Conservation (phyloP, 2,888 invertebrate genomes). For the Octodonta nipae region DNA sequence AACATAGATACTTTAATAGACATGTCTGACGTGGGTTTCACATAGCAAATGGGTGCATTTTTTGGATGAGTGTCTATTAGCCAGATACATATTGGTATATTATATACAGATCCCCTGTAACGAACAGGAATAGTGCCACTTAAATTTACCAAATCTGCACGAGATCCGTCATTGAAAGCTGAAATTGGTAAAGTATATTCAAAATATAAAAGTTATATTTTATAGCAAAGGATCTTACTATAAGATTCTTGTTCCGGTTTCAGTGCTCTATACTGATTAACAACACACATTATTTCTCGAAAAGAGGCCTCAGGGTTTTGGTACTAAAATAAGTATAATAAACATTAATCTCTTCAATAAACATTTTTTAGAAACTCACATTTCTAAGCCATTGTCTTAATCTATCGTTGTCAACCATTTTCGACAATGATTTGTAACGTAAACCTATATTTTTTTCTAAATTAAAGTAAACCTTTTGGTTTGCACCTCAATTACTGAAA, state of each 20-base stretch:
- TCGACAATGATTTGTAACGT: no score
- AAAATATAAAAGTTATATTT: slow-evolving; percentile 7
- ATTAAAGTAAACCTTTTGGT: no score
- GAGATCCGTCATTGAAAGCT: slow-evolving; percentile 81
- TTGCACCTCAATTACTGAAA: no score
- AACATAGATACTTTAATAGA: slow-evolving; percentile 85
- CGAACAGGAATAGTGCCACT: slow-evolving; percentile 86
- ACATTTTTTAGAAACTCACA: slow-evolving; percentile 24
- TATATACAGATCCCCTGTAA: slow-evolving; percentile 78
- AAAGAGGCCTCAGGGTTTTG: slow-evolving; percentile 52
- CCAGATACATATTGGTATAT: slow-evolving; percentile 95
- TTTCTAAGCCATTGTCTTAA: slow-evolving; percentile 40
- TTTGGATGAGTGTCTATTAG: slow-evolving; percentile 93
- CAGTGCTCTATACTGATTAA: slow-evolving; percentile 52
- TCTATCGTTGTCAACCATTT: slow-evolving; percentile 36
- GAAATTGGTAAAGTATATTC: slow-evolving; percentile 7
- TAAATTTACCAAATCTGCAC: slow-evolving; percentile 68
- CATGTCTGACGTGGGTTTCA: slow-evolving; percentile 91
- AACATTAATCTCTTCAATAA: slow-evolving; percentile 1
- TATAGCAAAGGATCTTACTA: slow-evolving; percentile 40
- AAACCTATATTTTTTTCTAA: no score
- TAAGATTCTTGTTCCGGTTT: slow-evolving; percentile 52
- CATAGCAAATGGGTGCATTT: slow-evolving; percentile 88
- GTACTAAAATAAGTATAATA: slow-evolving; percentile 42
- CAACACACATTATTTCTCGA: slow-evolving; percentile 52